Evolutionary conservation across 2,888 invertebrate genomes (phyloP), one percentile per base, ranked within the genome.

Genomic region (Parochlus steinenii): DNA sequence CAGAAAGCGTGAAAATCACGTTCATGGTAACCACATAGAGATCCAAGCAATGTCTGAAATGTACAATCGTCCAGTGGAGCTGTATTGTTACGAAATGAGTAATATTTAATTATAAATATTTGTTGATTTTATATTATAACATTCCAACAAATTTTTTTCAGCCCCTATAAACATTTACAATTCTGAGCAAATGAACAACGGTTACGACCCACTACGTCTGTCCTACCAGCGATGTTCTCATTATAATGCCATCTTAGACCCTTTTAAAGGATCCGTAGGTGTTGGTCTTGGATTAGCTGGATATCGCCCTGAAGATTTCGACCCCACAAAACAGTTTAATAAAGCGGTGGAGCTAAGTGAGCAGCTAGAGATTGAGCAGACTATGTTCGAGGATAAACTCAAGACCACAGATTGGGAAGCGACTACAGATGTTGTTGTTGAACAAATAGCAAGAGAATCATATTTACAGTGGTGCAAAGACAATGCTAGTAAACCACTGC

Each of bases 341-440:
- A 80, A 83, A 52, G 83, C 82, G 8, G 69, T 74, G 20, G 65
- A 71, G 41, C 70, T 77, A 44, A 83, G 81, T 46, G 85, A 85
- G 57, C 74, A 82, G 43, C 58, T 74, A 42, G 74, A 81, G 45
- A 74, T 85, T 45, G 83, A 85, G 58, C 76, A 81, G 74, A 76
- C 83, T 2, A 89, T 89, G 86, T 63, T 89, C 46, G 80, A 87
- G 55, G 87, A 89, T 54, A 89, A 89, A 54, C 56, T 87, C 30
- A 71, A 76, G 47, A 85, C 85, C 41, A 85, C 86, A 5, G 87
- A 89, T 56, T 86, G 83, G 82, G 86, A 89, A 55, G 79, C 86
- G 6, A 89, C 87, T 1, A 83, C 83, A 52, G 83, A 86, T 54
- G 80, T 80, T n/a, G 75, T 87, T 37, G 81, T 83, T 50, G 82